These are phyloP conservation scores for Leucosticte australis DNA, from an alignment of 2,113 vertebrate genomes.

Conservation along the genomic window DNA sequence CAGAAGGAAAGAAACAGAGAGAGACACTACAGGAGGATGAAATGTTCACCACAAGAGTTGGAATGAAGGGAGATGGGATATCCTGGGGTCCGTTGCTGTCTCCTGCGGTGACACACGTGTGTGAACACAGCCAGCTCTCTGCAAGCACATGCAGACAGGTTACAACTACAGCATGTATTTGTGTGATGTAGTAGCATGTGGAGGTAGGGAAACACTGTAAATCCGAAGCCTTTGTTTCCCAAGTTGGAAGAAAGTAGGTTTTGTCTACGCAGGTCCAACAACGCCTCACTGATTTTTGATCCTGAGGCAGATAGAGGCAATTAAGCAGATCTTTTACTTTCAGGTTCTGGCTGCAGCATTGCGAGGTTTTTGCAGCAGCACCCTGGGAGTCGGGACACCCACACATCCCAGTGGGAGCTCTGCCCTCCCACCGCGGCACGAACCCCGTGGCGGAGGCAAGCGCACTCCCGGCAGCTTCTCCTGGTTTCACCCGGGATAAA, in stretches of 20 bases:
- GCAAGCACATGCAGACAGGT: not conserved
- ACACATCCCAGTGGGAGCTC: not conserved
- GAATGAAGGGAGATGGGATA: not conserved
- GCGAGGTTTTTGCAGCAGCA: not conserved
- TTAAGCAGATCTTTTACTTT: not conserved
- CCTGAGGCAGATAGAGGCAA: not conserved
- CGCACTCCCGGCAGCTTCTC: not conserved
- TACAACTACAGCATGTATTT: not conserved
- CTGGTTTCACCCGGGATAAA: not conserved
- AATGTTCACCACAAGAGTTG: not conserved
- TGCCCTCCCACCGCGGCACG: not conserved
- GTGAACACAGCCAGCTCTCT: not conserved
- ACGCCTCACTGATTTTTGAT: not conserved
- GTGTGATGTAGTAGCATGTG: not conserved
- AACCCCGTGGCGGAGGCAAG: not conserved
- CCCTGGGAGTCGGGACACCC: not conserved
- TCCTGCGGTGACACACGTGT: fast-evolving
- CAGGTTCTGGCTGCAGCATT: not conserved
- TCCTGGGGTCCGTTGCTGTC: not conserved
- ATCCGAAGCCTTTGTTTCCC: not conserved
- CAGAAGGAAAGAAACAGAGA: not conserved
- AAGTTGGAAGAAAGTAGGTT: not conserved
- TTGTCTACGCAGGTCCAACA: not conserved
- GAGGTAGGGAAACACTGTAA: not conserved
- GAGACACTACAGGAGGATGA: not conserved